phyloP scores from a whole-genome alignment of 2,888 invertebrate genomes.

The Andrena bucephala region DNA sequence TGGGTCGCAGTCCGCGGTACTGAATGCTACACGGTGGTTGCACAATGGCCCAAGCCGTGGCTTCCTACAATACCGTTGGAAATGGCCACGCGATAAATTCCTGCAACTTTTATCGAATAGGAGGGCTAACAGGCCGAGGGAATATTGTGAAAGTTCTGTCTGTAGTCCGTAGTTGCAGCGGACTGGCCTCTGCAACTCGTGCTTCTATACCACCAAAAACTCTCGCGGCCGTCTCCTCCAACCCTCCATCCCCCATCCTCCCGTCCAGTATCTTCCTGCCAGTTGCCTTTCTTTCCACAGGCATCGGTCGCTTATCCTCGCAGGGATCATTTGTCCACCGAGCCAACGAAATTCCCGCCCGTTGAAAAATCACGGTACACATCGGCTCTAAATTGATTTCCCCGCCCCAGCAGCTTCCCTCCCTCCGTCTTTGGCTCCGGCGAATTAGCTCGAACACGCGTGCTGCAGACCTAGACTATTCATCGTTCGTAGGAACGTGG shows the following conservation, averaged over 20 bases:
- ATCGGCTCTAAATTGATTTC: conserved; percentile 6
- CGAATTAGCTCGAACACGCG: not conserved
- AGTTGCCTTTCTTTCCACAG: conserved; percentile 16
- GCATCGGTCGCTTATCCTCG: conserved; percentile 18
- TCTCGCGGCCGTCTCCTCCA: conserved; percentile 5
- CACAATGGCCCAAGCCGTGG: conserved; percentile 73
- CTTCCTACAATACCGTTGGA: conserved; percentile 74
- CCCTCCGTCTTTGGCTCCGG: not conserved
- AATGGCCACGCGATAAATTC: conserved; percentile 79
- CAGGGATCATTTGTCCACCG: not conserved
- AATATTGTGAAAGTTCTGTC: conserved; percentile 76
- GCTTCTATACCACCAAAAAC: conserved; percentile 24
- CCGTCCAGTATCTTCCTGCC: conserved; percentile 23
- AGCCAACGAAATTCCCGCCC: not conserved
- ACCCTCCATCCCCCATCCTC: not conserved
- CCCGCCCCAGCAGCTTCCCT: not conserved
- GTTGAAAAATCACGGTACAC: not conserved
- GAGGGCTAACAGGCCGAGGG: conserved; percentile 74
- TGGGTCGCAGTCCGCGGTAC: conserved; percentile 53
- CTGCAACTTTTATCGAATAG: conserved; percentile 80
- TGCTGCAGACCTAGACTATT: conserved; percentile 13
- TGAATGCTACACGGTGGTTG: conserved; percentile 63
- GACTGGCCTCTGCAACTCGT: conserved; percentile 63
- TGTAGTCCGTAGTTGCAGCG: conserved; percentile 50
- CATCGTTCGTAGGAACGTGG: conserved; percentile 18